These are phyloP conservation scores for Eugnorisma glareosa DNA, from an alignment of 2,888 invertebrate genomes.

Conservation along the genomic window DNA sequence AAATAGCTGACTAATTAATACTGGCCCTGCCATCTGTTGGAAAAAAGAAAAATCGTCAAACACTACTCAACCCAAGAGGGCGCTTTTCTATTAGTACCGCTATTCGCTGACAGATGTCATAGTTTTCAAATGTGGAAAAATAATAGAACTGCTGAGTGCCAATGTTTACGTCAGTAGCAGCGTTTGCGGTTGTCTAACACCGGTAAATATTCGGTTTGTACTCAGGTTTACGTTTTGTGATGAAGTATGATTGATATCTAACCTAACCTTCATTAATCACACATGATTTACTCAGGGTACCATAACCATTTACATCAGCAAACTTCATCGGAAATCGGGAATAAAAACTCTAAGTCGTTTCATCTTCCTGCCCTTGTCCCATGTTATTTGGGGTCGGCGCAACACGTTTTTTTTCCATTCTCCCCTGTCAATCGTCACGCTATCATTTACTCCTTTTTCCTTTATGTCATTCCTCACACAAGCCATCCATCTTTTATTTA, in stretches of 20 bases:
- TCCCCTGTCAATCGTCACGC: too few species aligned
- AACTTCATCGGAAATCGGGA: not conserved
- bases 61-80: slow-evolving; percentile 32
- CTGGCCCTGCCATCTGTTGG: slow-evolving; percentile 42
- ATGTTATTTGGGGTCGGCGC: too few species aligned
- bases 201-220: not conserved
- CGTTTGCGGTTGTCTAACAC: not conserved
- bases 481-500: too few species aligned
- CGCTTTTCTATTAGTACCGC: slow-evolving; percentile 12
- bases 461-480: too few species aligned
- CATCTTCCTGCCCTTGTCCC: too few species aligned
- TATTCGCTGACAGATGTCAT: slow-evolving; percentile 44
- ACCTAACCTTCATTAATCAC: too few species aligned
- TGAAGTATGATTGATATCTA: not conserved
- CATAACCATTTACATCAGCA: too few species aligned
- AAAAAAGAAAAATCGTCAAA: not conserved
- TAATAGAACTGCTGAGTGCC: not conserved
- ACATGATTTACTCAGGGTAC: too few species aligned
- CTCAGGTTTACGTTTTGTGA: not conserved
- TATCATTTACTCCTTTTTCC: too few species aligned
- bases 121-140: not conserved
- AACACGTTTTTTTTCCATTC: too few species aligned
- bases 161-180: not conserved
- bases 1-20: rapidly evolving
- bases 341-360: too few species aligned